Conservation (phyloP, 2,113 vertebrate species). For the Megaceryle maxima region DNA sequence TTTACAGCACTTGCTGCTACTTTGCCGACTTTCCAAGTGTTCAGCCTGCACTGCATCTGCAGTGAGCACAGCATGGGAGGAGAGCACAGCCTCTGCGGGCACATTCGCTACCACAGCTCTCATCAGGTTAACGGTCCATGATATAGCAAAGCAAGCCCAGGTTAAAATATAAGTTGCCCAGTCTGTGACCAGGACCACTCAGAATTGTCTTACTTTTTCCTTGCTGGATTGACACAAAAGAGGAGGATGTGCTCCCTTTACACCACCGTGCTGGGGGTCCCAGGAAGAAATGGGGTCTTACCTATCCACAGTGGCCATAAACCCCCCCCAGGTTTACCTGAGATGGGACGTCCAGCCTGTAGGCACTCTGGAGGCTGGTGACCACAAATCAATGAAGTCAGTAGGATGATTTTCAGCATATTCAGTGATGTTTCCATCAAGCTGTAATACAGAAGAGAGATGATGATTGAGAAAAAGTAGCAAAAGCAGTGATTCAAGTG, state of each 20-base stretch:
- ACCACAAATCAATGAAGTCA: background rate
- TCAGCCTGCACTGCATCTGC: background rate
- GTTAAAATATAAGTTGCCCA: background rate
- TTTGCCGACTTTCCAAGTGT: background rate
- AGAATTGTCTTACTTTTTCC: background rate
- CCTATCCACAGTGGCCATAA: background rate
- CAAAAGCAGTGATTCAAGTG: background rate
- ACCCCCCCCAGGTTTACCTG: background rate
- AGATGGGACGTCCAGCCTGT: background rate
- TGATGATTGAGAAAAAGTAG: background rate
- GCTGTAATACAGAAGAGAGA: background rate
- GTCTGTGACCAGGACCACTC: background rate
- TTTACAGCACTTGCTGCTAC: background rate
- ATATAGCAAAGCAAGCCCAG: background rate
- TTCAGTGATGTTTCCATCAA: background rate
- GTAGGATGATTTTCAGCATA: background rate
- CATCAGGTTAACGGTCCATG: background rate
- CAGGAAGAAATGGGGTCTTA: background rate
- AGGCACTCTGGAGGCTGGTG: background rate
- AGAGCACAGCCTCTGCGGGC: background rate
- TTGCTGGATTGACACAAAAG: background rate
- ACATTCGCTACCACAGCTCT: background rate
- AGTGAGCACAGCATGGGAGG: background rate
- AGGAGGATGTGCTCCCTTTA: background rate
- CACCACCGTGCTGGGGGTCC: rapidly evolving